These are phyloP conservation scores for Capitulum mitella DNA, from an alignment of 2,888 invertebrate species.

Conservation along the genomic window DNA sequence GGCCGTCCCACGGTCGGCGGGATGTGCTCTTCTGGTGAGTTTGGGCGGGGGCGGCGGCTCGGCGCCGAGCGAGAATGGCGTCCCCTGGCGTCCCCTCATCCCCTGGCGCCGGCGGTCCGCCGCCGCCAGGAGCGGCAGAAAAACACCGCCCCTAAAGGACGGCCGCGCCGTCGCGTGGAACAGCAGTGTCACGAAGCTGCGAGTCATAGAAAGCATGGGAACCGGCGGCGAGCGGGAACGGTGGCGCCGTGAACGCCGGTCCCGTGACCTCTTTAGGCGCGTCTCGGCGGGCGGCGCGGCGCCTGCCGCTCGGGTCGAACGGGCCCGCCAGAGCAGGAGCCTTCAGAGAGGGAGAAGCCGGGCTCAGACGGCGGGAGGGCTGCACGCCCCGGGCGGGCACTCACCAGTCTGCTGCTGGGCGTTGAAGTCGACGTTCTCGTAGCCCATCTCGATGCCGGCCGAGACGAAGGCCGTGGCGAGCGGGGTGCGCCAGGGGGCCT, in stretches of 20 bases:
- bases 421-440: slow-evolving; percentile 76
- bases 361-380: no score
- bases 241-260: slow-evolving; percentile 1
- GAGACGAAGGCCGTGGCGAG: slow-evolving; percentile 71
- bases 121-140: no score
- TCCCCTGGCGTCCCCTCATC: no score
- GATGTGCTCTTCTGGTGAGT: no score
- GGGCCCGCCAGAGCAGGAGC: no score
- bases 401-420: slow-evolving; percentile 68
- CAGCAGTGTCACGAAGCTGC: background rate
- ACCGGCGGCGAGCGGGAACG: background rate
- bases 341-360: no score
- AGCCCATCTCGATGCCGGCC: slow-evolving; percentile 74
- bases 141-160: no score
- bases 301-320: background rate
- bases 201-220: slow-evolving; percentile 4
- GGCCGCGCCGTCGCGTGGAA: no score
- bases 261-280: slow-evolving; percentile 15
- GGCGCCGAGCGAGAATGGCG: no score
- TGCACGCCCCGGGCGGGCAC: no score
- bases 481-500: slow-evolving; percentile 80
- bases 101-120: no score
- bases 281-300: slow-evolving; percentile 3
- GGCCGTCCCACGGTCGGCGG: background rate
- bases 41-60: no score